phyloP scores from a whole-genome alignment of 2,888 invertebrate genomes.

The Ctenicera cuprea region DNA sequence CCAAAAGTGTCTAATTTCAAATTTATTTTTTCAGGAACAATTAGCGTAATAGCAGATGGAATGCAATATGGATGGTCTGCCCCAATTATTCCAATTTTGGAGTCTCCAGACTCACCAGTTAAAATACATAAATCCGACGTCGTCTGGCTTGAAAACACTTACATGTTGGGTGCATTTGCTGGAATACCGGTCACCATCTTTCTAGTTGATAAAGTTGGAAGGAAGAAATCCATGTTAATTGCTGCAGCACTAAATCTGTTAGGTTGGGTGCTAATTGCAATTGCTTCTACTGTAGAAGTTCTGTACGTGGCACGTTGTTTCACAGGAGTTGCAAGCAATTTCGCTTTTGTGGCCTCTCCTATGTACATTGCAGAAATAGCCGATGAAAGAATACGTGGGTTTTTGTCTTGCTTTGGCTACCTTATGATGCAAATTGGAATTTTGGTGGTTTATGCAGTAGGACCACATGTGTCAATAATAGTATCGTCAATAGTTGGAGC shows the following conservation, averaged over 20 bases:
- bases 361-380: slow-evolving; percentile 71
- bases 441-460: slow-evolving; percentile 68
- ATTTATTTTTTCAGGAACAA: slow-evolving; percentile 63
- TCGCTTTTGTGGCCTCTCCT: slow-evolving; percentile 70
- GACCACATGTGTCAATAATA: slow-evolving; percentile 67
- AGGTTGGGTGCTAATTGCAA: slow-evolving; percentile 68
- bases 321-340: slow-evolving; percentile 69
- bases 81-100: slow-evolving; percentile 67
- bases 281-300: slow-evolving; percentile 64
- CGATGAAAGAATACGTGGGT: slow-evolving; percentile 69
- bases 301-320: slow-evolving; percentile 68
- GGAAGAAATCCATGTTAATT: slow-evolving; percentile 67
- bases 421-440: slow-evolving; percentile 71
- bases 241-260: slow-evolving; percentile 65
- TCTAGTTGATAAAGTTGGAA: slow-evolving; percentile 66
- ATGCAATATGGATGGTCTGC: slow-evolving; percentile 71
- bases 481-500: slow-evolving; percentile 67
- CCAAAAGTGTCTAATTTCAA: too few relatives aligned
- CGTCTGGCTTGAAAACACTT: slow-evolving; percentile 63
- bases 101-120: slow-evolving; percentile 64
- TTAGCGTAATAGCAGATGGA: slow-evolving; percentile 69
- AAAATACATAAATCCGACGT: slow-evolving; percentile 60
- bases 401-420: slow-evolving; percentile 69
- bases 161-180: slow-evolving; percentile 63
- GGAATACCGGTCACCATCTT: slow-evolving; percentile 68